Conservation (phyloP, 2,888 invertebrate genomes). For the Aproaerema taeniolella region DNA sequence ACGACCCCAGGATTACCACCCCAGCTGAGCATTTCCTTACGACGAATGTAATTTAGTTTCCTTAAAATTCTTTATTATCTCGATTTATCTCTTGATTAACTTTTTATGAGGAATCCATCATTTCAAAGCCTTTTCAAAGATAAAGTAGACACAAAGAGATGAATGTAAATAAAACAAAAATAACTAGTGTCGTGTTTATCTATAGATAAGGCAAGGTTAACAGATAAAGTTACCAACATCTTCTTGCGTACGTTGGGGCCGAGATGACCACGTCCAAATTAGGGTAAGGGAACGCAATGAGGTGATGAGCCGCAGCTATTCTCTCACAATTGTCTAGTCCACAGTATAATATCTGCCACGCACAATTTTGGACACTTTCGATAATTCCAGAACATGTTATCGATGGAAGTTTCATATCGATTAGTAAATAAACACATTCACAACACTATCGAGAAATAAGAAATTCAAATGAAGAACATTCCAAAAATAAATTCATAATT, state of each 20-base stretch:
- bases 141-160: no score
- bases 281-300: constrained; percentile 54
- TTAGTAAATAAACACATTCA: constrained; percentile 1
- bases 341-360: constrained; percentile 50
- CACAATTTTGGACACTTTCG: constrained; percentile 52
- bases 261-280: constrained; percentile 53
- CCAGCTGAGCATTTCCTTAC: no score
- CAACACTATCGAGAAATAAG: background rate
- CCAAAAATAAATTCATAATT: constrained; percentile 3
- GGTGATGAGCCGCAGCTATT: constrained; percentile 41
- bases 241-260: constrained; percentile 46
- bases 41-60: no score
- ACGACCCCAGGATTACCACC: no score
- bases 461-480: background rate
- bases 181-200: background rate
- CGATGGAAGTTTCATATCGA: constrained; percentile 38
- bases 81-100: no score
- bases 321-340: constrained; percentile 47
- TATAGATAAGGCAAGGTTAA: background rate
- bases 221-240: constrained; percentile 45
- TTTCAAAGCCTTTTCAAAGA: no score
- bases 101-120: no score
- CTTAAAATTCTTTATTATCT: no score
- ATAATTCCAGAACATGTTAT: constrained; percentile 44
- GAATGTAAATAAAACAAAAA: no score